These are phyloP conservation scores for Poeciliopsis infans DNA, from an alignment of 2,797 vertebrate genomes.

Conservation along the genomic window DNA sequence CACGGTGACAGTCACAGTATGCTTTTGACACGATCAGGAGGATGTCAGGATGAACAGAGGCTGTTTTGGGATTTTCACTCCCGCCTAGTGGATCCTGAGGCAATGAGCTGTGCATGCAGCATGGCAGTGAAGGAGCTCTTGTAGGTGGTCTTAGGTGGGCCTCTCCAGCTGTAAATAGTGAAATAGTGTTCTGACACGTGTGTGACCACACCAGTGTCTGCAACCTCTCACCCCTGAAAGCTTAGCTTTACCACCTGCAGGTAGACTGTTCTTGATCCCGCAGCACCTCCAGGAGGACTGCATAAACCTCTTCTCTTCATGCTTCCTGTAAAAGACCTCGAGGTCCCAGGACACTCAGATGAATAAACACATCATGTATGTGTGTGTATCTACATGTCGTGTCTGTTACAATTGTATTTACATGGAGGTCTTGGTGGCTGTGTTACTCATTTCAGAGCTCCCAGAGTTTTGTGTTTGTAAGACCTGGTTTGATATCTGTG, in stretches of 20 bases:
- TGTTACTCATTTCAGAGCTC: slow-evolving; percentile 37
- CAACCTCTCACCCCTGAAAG: slow-evolving; percentile 67
- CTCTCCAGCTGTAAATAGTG: slow-evolving; percentile 74
- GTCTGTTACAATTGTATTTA: slow-evolving; percentile 57
- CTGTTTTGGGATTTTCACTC: slow-evolving; percentile 33
- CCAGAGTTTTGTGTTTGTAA: slow-evolving; percentile 38
- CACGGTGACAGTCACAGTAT: slow-evolving; percentile 15
- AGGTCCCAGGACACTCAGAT: slow-evolving; percentile 23
- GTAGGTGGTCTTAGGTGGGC: slow-evolving; percentile 76
- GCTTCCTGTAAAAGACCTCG: slow-evolving; percentile 53
- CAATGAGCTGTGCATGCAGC: slow-evolving; percentile 26
- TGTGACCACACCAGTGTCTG: slow-evolving; percentile 69
- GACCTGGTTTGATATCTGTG: slow-evolving; percentile 50
- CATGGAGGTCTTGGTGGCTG: slow-evolving; percentile 31
- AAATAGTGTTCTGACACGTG: slow-evolving; percentile 75
- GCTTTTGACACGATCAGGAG: slow-evolving; percentile 2
- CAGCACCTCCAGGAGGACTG: slow-evolving; percentile 61
- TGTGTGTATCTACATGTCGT: slow-evolving; percentile 32
- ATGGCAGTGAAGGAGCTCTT: slow-evolving; percentile 27
- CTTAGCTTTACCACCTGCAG: slow-evolving; percentile 72
- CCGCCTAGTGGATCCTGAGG: slow-evolving; percentile 67
- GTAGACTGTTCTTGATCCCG: slow-evolving; percentile 68
- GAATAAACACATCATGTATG: slow-evolving; percentile 10
- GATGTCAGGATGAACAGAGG: slow-evolving; percentile 8
- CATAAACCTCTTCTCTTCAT: slow-evolving; percentile 40